phyloP scores from a whole-genome alignment of 2,113 vertebrate genomes.

The Urocolius indicus region DNA sequence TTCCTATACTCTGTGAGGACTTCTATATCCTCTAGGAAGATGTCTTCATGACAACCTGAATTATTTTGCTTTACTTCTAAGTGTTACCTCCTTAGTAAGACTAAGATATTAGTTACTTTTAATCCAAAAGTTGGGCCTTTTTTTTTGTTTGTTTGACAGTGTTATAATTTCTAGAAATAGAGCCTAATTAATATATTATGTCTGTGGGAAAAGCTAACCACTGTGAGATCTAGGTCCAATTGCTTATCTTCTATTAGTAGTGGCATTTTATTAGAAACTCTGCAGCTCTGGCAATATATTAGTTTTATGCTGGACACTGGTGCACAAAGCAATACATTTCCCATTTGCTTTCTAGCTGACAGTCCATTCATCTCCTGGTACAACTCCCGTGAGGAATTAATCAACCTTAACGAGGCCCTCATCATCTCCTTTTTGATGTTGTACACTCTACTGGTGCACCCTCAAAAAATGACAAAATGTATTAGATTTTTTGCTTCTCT shows the following conservation, averaged over 20 bases:
- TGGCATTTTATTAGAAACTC: background rate
- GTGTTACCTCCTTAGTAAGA: background rate
- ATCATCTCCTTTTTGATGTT: constrained; percentile 5
- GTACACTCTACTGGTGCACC: background rate
- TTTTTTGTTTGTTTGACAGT: background rate
- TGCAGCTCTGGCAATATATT: background rate
- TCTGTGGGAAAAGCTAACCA: background rate
- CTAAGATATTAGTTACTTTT: background rate
- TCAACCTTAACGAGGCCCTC: background rate
- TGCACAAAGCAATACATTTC: background rate
- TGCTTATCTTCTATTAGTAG: background rate
- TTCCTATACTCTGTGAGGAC: background rate
- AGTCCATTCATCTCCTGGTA: background rate
- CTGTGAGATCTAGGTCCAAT: background rate
- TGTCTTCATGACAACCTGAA: background rate
- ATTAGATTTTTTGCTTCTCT: background rate
- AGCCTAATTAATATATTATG: background rate
- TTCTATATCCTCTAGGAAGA: background rate
- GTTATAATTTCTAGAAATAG: background rate
- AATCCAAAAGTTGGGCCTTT: background rate
- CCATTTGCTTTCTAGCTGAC: constrained; percentile 1
- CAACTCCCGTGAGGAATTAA: constrained; percentile 14
- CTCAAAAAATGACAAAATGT: background rate
- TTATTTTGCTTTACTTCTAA: background rate
- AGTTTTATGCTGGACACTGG: background rate